Evolutionary conservation across 2,113 vertebrate genomes (phyloP), one percentile per base, ranked within the genome.

Genomic region (Istiophorus platypterus): DNA sequence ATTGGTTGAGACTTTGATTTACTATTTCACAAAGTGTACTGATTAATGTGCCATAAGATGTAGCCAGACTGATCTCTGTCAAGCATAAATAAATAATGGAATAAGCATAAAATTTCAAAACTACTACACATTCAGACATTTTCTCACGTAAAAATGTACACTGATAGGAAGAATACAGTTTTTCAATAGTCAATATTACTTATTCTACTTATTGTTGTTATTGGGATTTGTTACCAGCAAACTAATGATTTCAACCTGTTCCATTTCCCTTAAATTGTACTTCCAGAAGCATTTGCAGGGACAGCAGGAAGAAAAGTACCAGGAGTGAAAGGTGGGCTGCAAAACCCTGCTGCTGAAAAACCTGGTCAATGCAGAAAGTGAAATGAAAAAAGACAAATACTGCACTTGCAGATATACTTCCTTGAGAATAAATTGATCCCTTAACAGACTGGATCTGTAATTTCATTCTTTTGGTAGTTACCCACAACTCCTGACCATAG

Each of bases 1-100:
- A 80, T 92, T 91, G 56, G 90, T 89, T 93, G 58, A 91, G 92
- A 72, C 11, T 81, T 20, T n/a, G 39, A 72, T 64, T 66, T 73
- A 51, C 13, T 9, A 20, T 59, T 27, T 64, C 11, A 24, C 2
- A 17, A 5, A 41, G 20, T 76, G 4, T 31, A 17, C 4, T 49
- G 12, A 18, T 64, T 20, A 12, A 14, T 39, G 70, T 64, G 20
- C 65, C 27, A 26, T 34, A 24, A 26, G 1, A 26, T 85, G 31
- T 72, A 65, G 10, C 39, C 15, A 41, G 29, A 45, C 1, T 2
- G 18, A 29, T 57, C 68, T 22, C 14, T 49, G 2, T 34, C 22
- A 18, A 56, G 15, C 10, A 4, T n/a, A n/a, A n/a, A n/a, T n/a
- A n/a, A n/a, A n/a, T n/a, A n/a, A n/a, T n/a, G 18, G 29, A 56